Evolutionary conservation across 2,113 vertebrate genomes (phyloP).

Genomic region (Enhydra lutris): DNA sequence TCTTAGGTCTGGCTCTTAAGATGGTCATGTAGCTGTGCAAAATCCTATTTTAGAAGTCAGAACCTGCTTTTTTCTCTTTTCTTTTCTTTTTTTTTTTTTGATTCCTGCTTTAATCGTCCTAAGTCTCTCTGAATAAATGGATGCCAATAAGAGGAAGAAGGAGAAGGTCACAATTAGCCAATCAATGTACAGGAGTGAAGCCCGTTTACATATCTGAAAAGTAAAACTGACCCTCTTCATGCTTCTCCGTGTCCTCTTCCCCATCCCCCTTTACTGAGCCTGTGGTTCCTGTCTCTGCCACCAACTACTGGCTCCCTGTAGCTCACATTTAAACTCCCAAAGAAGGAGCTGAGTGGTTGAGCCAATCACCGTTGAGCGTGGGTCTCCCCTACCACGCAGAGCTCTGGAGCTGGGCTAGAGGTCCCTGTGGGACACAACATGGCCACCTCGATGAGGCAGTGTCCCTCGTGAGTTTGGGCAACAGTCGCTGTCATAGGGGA

Average conservation of each 20-base stretch:
- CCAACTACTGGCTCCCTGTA: not conserved
- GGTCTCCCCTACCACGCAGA: not conserved
- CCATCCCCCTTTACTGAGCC: not conserved
- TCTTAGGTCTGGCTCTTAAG: not conserved
- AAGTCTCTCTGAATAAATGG: not conserved
- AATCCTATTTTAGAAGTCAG: not conserved
- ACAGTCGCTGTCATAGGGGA: not conserved
- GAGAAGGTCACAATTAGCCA: not conserved
- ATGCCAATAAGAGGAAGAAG: not conserved
- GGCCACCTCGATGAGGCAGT: not conserved
- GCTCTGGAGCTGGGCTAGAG: not conserved
- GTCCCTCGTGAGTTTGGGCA: not conserved
- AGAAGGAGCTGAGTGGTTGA: not conserved
- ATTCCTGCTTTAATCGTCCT: not conserved
- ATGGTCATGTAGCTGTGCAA: not conserved
- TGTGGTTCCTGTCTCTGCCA: not conserved
- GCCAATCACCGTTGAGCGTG: not conserved
- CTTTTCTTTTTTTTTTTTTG: not conserved
- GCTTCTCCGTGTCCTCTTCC: not conserved
- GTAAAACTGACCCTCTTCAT: not conserved
- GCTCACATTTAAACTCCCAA: not conserved
- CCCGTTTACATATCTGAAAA: fast-evolving
- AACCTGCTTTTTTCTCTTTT: not conserved
- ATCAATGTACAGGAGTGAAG: not conserved
- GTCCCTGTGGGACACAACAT: fast-evolving